phyloP scores from a whole-genome alignment of 2,888 invertebrate genomes.

The Ichneumoninae sp. region DNA sequence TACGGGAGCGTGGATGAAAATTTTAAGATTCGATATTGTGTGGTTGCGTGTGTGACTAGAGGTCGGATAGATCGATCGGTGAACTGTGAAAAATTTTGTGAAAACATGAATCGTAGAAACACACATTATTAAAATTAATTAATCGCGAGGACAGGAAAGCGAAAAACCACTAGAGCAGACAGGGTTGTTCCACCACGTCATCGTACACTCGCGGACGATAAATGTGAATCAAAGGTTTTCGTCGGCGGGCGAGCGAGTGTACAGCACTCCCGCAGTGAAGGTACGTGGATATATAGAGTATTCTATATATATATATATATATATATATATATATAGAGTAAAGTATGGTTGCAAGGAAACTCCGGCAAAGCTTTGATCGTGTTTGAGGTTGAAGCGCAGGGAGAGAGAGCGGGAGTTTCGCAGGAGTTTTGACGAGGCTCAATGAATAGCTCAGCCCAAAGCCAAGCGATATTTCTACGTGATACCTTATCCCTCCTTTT shows the following conservation, averaged over 20 bases:
- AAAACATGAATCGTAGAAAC: conserved; percentile 5
- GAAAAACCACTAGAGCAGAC: neutral
- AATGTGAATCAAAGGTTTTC: conserved; percentile 42
- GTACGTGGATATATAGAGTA: conserved; percentile 22
- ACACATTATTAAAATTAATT: conserved; percentile 3
- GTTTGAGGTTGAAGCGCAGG: conserved; percentile 43
- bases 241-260: neutral
- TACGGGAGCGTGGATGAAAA: neutral
- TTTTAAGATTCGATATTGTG: neutral
- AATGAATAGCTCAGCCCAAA: conserved; percentile 47
- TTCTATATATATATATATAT: neutral
- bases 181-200: neutral
- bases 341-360: conserved; percentile 30
- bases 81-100: neutral
- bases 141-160: neutral
- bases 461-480: conserved; percentile 21
- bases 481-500: conserved; percentile 11
- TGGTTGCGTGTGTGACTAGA: neutral
- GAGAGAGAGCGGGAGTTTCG: conserved; percentile 4
- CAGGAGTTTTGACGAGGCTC: conserved; percentile 46
- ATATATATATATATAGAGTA: neutral
- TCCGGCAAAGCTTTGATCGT: conserved; percentile 56
- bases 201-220: conserved; percentile 8
- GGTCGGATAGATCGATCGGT: neutral
- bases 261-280: conserved; percentile 23